Evolutionary conservation across 2,113 vertebrate genomes (phyloP), one percentile per base, ranked within the genome.

Genomic region (Neolamprologus sp.): DNA sequence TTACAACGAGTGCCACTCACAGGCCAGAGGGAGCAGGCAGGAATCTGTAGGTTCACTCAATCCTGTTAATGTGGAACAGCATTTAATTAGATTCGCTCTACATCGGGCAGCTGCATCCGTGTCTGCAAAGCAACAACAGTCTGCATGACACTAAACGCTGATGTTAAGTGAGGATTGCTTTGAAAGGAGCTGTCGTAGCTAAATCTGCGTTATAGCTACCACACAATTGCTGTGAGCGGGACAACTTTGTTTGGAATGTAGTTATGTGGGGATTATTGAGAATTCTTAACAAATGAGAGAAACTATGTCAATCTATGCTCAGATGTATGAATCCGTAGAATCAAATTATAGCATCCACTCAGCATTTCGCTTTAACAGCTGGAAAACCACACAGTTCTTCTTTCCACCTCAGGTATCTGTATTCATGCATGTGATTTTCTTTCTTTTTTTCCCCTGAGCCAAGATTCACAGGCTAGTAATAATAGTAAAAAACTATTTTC

Each of bases 21-120:
- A 88, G 90, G 91, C 91, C 14, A 35, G n/a, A 40, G 88, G 90
- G 85, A 93, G 89, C 92, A 53, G 88, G 81, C 80, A 73, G 90
- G 87, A 94, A 94, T 89, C 90, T 84, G 91, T 92, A 89, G 87
- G 91, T 94, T 96, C 45, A 35, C 86, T 87, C 93, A 96, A 97
- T 97, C 96, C 95, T 96, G 94, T 97, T 96, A 97, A 94, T 92
- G 96, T 95, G 96, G 96, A 97, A 97, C 95, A 94, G 96, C 93
- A 91, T 96, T 96, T 95, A 95, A 96, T 96, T 96, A 95, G 96
- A 96, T 96, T 84, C 91, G 94, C 94, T 95, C 81, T 49, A 55
- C 89, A 84, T 84, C 37, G 31, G 90, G 90, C 68, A 84, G 90
- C 92, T 94, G 93, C 91, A 89, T 93, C 53, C 35, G 84, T 83